phyloP scores from a whole-genome alignment of 2,888 invertebrate species.

The Apodemia hepburni region DNA sequence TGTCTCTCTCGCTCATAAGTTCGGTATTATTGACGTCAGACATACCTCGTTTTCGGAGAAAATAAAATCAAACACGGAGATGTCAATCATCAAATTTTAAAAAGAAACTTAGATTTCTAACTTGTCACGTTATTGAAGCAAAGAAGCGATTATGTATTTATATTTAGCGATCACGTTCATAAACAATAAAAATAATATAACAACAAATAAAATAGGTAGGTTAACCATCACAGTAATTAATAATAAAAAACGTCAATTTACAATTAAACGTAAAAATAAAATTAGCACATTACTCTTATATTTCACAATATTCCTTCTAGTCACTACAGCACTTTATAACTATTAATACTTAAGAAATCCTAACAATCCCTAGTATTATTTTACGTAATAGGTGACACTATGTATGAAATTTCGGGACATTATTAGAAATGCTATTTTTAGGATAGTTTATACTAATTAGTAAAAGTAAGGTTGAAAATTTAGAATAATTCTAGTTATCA shows the following conservation, averaged over 20 bases:
- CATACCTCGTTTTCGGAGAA: too few relatives aligned
- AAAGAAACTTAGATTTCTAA: too few relatives aligned
- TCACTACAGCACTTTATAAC: conserved; percentile 3
- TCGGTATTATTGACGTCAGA: too few relatives aligned
- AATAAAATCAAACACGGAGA: too few relatives aligned
- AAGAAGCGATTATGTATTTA: conserved; percentile 20
- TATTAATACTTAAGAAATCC: conserved; percentile 8
- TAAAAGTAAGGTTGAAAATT: background rate
- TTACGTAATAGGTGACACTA: conserved; percentile 1
- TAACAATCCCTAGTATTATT: background rate
- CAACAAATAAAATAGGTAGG: conserved; percentile 53
- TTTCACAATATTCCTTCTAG: conserved; percentile 5
- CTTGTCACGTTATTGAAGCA: too few relatives aligned
- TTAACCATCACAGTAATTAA: conserved; percentile 53
- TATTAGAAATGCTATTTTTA: too few relatives aligned
- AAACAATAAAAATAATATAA: conserved; percentile 36
- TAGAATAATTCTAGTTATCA: background rate
- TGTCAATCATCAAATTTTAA: too few relatives aligned
- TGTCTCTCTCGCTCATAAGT: too few relatives aligned
- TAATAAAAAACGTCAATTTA: conserved; percentile 10
- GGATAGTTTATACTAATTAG: too few relatives aligned
- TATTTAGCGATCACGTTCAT: conserved; percentile 29
- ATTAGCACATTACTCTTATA: conserved; percentile 3
- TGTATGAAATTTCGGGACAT: background rate
- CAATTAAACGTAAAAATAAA: conserved; percentile 6